A percentile compares a stretch with the other conserved stretches of the same genome.
Evolutionary conservation across 2,888 invertebrate genomes (phyloP).

Genomic region (Willowsia nigromaculata): DNA sequence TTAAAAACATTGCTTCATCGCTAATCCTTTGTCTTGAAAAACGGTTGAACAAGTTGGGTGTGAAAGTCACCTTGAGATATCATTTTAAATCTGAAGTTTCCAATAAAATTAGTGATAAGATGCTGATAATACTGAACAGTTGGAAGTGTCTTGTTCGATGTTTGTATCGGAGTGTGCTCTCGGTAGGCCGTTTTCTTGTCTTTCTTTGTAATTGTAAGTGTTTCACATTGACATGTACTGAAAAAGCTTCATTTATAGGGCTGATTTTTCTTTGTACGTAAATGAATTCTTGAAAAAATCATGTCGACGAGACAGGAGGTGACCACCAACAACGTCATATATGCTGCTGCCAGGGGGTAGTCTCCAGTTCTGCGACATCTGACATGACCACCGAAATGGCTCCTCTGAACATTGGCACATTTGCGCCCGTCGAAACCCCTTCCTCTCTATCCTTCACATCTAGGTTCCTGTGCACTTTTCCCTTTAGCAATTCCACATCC

Average conservation of each 20-base stretch:
- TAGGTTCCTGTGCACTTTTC: background rate
- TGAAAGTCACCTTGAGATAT: slow-evolving; percentile 41
- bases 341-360: background rate
- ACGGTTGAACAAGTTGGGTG: background rate
- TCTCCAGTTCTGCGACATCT: background rate
- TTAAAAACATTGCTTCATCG: background rate
- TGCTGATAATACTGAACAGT: slow-evolving; percentile 5
- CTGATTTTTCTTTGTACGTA: background rate
- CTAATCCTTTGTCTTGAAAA: background rate
- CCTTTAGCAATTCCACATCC: background rate
- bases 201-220: background rate
- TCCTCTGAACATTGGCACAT: slow-evolving; percentile 34
- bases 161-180: background rate
- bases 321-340: background rate
- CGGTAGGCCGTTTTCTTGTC: slow-evolving; percentile 50
- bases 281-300: slow-evolving; percentile 1
- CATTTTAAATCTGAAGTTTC: slow-evolving; percentile 22
- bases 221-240: background rate
- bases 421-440: slow-evolving; percentile 3
- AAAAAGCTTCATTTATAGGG: background rate
- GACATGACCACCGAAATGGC: background rate
- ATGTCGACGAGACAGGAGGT: background rate
- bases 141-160: background rate
- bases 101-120: background rate
- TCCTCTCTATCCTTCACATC: background rate